Evolutionary conservation across 2,888 invertebrate genomes (phyloP).

Genomic region (Ceriagrion tenellum): DNA sequence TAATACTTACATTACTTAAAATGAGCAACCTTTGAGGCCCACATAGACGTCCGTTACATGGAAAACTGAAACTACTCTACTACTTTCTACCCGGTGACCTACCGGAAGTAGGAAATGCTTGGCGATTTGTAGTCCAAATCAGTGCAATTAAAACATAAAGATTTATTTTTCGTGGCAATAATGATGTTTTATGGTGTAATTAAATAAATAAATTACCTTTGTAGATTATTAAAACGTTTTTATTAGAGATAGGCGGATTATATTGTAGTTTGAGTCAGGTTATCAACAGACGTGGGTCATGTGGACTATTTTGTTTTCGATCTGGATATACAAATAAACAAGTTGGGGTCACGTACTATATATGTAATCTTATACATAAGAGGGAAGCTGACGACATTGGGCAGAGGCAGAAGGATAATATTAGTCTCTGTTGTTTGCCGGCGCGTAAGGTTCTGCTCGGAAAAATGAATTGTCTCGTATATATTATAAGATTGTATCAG

Average conservation of each 20-base stretch:
- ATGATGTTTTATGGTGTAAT: neutral
- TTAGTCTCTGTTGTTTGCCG: neutral
- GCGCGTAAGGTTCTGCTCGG: neutral
- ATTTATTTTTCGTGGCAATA: neutral
- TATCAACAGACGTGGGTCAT: constrained; percentile 27
- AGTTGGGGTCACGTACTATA: neutral
- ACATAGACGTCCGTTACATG: constrained; percentile 20
- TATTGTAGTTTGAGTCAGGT: neutral
- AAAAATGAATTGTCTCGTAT: neutral
- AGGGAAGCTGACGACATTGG: neutral
- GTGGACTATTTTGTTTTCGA: constrained; percentile 35
- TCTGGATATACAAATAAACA: constrained; percentile 29
- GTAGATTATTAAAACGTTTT: neutral
- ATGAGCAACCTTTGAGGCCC: neutral
- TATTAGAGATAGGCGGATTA: neutral
- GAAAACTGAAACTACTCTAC: constrained; percentile 48
- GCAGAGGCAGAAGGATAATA: neutral
- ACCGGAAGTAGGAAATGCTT: constrained; percentile 72
- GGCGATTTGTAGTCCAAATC: constrained; percentile 44
- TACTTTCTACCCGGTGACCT: constrained; percentile 71
- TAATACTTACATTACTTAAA: neutral
- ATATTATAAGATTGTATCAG: neutral
- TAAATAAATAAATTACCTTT: neutral
- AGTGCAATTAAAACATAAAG: neutral
- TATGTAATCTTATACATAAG: neutral